A percentile compares a stretch with the other conserved stretches of the same genome.
Evolutionary conservation across 1,140 invertebrate genomes (phyloP).

Genomic region (Ladona fulva): DNA sequence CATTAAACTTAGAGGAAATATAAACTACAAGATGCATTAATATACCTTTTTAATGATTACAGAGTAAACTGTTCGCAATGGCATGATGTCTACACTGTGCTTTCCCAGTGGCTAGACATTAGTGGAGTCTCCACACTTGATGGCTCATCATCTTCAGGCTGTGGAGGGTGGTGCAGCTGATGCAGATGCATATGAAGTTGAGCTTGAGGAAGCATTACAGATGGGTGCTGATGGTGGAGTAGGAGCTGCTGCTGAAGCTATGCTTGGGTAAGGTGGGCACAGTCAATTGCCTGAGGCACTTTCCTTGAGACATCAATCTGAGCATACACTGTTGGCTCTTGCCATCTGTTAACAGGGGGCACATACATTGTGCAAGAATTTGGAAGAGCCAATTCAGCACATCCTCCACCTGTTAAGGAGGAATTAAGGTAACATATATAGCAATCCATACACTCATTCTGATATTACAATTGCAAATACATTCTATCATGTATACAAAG

Average conservation of each 20-base stretch:
- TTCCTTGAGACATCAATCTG: conserved; percentile 42
- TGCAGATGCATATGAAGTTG: conserved; percentile 11
- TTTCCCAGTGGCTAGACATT: conserved; percentile 25
- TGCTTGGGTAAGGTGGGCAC: not conserved
- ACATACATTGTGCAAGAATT: conserved; percentile 25
- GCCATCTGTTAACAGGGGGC: conserved; percentile 33
- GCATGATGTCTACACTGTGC: conserved; percentile 27
- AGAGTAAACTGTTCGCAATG: not conserved
- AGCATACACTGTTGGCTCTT: conserved; percentile 51
- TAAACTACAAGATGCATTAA: not conserved
- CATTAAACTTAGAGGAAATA: not conserved
- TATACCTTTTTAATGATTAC: conserved; percentile 10
- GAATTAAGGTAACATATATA: no score
- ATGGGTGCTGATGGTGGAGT: conserved; percentile 28
- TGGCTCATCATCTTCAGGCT: not conserved
- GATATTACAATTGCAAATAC: no score
- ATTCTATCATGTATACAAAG: no score
- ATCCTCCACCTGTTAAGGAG: conserved; percentile 39
- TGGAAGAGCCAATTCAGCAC: conserved; percentile 45
- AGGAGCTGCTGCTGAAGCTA: conserved; percentile 19
- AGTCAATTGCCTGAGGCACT: conserved; percentile 15
- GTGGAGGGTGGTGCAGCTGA: conserved; percentile 3
- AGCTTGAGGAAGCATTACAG: conserved; percentile 21
- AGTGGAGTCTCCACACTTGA: conserved; percentile 24
- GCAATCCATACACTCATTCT: no score